Evolutionary conservation across 2,113 vertebrate species (phyloP).

Genomic region (Noturus placidus): DNA sequence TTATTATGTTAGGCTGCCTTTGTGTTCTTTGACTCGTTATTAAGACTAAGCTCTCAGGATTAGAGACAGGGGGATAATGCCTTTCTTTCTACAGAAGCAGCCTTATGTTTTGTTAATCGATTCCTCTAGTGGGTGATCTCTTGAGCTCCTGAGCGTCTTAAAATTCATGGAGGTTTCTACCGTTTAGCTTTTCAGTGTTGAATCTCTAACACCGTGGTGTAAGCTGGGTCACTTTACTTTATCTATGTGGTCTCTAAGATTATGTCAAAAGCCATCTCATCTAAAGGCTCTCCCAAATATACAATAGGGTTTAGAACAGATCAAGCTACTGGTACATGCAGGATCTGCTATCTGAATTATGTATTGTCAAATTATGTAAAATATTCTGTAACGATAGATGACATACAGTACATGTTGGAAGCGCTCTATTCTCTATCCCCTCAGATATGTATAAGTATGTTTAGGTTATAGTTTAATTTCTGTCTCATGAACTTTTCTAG

Average conservation of each 20-base stretch:
- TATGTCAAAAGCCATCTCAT: background rate
- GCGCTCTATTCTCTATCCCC: no score
- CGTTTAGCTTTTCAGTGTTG: conserved; percentile 31
- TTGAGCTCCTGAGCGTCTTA: conserved; percentile 45
- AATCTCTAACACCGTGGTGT: conserved; percentile 2
- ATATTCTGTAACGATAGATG: background rate
- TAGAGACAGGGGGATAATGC: conserved; percentile 58
- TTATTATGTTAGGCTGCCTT: conserved; percentile 63
- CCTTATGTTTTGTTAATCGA: conserved; percentile 64
- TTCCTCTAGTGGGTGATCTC: conserved; percentile 40
- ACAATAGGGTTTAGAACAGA: background rate
- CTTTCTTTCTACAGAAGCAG: conserved; percentile 59
- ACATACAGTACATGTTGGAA: background rate
- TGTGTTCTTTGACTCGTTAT: conserved; percentile 65
- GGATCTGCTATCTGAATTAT: background rate
- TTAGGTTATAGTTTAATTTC: no score
- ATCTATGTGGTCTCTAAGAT: conserved; percentile 17
- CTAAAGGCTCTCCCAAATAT: background rate
- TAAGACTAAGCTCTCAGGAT: conserved; percentile 61
- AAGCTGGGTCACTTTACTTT: conserved; percentile 13
- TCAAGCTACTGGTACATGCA: background rate
- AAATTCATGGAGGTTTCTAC: conserved; percentile 36
- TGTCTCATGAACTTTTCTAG: no score
- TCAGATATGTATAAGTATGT: no score
- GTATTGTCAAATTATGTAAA: background rate